Conservation (phyloP, 35 echinoderm and acorn worm species). For the Diadema setosum region DNA sequence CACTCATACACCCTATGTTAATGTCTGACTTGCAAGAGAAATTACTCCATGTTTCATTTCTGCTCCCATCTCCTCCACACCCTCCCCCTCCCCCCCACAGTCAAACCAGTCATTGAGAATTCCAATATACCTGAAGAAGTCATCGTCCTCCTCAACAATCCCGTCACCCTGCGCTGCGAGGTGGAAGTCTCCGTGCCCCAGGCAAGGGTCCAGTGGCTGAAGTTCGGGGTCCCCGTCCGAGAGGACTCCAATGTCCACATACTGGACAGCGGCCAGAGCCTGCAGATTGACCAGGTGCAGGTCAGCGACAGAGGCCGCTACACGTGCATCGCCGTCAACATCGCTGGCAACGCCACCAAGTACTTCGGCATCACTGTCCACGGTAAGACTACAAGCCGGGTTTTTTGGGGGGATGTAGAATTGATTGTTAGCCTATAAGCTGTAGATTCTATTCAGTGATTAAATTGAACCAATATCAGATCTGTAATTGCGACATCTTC, state of each 20-base stretch:
- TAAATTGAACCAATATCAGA: too few relatives aligned
- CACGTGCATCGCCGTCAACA: slow-evolving; percentile 70
- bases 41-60: too few relatives aligned
- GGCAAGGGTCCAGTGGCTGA: slow-evolving; percentile 71
- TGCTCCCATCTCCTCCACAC: too few relatives aligned
- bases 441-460: too few relatives aligned
- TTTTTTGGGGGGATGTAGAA: too few relatives aligned
- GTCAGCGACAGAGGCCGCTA: slow-evolving; percentile 51
- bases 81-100: too few relatives aligned
- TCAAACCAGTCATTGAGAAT: slow-evolving; percentile 25
- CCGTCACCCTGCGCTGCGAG: slow-evolving; percentile 30
- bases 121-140: slow-evolving; percentile 9
- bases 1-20: too few relatives aligned
- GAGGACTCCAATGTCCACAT: slow-evolving; percentile 41
- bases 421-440: too few relatives aligned
- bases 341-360: slow-evolving; percentile 48
- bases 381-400: slow-evolving; percentile 51
- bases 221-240: slow-evolving; percentile 43
- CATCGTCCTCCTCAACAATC: slow-evolving; percentile 24
- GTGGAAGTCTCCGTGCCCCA: slow-evolving; percentile 55
- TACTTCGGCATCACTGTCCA: slow-evolving; percentile 68
- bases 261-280: slow-evolving; percentile 11
- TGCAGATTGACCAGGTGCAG: slow-evolving; percentile 47
- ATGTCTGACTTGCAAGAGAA: too few relatives aligned
- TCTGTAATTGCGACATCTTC: too few relatives aligned